phyloP scores from a whole-genome alignment of 2,797 vertebrate genomes.

The Distichodus sexfasciatus region DNA sequence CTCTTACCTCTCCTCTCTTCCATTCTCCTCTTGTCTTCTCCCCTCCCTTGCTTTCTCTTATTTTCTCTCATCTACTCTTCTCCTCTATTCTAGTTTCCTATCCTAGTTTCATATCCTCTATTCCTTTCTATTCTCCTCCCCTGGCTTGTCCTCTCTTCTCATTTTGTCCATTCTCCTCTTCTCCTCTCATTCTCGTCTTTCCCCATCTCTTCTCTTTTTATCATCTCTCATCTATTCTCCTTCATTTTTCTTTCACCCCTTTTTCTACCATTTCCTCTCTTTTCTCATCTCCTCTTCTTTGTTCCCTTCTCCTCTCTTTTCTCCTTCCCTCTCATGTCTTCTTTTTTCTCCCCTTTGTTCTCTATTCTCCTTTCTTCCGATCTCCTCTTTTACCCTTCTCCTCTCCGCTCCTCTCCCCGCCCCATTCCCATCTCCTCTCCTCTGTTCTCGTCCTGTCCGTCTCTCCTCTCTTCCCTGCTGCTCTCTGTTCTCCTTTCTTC shows the following conservation, averaged over 20 bases:
- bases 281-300: slow-evolving; percentile 39
- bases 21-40: background rate
- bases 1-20: slow-evolving; percentile 26
- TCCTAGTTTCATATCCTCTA: background rate
- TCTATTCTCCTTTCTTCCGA: slow-evolving; percentile 32
- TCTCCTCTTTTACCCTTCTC: slow-evolving; percentile 12
- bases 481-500: slow-evolving; percentile 25
- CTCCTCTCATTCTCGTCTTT: slow-evolving; percentile 35
- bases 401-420: no score
- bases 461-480: slow-evolving; percentile 33
- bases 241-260: no score
- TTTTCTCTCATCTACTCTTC: slow-evolving; percentile 45
- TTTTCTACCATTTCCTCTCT: no score
- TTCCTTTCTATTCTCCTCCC: slow-evolving; percentile 36
- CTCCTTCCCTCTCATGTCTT: background rate
- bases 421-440: slow-evolving; percentile 35
- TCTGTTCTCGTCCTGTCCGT: no score
- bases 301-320: slow-evolving; percentile 33
- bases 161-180: slow-evolving; percentile 10
- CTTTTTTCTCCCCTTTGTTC: slow-evolving; percentile 38
- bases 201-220: slow-evolving; percentile 32
- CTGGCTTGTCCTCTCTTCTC: slow-evolving; percentile 33
- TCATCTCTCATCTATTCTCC: slow-evolving; percentile 1
- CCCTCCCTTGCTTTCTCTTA: no score
- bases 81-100: slow-evolving; percentile 26